A percentile compares a stretch with the other conserved stretches of the same genome.
Conservation (phyloP, 2,797 vertebrate species). For the Erethizon dorsatum region DNA sequence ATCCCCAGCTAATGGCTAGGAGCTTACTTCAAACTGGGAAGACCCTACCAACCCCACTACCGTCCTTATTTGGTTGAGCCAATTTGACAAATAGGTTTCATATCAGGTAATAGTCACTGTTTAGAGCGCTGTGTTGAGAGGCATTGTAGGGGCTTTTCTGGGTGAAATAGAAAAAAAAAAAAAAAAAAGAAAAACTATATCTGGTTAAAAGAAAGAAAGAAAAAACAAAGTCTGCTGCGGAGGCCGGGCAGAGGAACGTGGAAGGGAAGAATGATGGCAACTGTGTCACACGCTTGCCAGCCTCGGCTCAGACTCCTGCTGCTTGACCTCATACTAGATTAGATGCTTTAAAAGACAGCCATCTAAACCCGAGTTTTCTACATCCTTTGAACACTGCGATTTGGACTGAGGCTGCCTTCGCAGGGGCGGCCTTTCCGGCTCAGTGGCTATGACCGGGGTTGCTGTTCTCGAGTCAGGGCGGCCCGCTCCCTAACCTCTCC, state of each 20-base stretch:
- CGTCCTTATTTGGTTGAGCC: conserved; percentile 22
- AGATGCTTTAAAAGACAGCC: conserved; percentile 22
- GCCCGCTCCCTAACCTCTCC: background rate
- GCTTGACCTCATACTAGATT: background rate
- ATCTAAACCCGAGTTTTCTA: background rate
- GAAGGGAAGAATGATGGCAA: background rate
- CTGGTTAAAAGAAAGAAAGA: background rate
- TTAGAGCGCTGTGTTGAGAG: background rate
- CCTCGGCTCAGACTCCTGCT: background rate
- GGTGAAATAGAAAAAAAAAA: conserved; percentile 26
- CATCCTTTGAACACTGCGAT: conserved; percentile 10
- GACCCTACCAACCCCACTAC: background rate
- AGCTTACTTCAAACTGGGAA: conserved; percentile 31
- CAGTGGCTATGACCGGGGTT: background rate
- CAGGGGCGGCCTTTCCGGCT: background rate
- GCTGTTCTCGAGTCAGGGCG: background rate
- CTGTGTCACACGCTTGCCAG: background rate
- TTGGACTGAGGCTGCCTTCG: background rate
- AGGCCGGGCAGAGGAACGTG: background rate
- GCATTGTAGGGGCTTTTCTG: background rate
- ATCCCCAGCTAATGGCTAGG: background rate
- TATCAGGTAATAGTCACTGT: background rate
- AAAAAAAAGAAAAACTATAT: background rate
- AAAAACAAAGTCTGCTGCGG: background rate
- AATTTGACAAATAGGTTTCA: conserved; percentile 39